Percentiles rank a stretch among this genome's conserved stretches.
Evolutionary conservation across 2,797 vertebrate species (phyloP).

Genomic region (Gila robusta): DNA sequence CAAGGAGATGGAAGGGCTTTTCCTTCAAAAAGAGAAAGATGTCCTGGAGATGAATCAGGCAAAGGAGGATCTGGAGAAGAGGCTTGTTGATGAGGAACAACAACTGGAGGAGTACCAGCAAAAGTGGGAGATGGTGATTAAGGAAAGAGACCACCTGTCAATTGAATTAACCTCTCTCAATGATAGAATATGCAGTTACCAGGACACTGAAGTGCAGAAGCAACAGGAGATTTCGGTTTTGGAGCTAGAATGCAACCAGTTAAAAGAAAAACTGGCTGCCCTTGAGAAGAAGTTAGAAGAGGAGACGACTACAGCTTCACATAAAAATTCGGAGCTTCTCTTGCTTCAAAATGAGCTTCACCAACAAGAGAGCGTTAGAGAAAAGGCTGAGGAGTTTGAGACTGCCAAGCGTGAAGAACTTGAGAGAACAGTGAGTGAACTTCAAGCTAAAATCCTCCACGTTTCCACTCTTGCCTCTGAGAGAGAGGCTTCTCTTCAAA

Average conservation of each 20-base stretch:
- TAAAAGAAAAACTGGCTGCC: slow-evolving; percentile 47
- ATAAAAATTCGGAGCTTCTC: slow-evolving; percentile 38
- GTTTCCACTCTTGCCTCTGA: slow-evolving; percentile 39
- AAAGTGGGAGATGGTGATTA: slow-evolving; percentile 57
- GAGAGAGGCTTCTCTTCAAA: slow-evolving; percentile 42
- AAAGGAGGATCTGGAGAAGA: slow-evolving; percentile 14
- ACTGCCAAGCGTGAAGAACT: slow-evolving; percentile 33
- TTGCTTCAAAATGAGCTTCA: slow-evolving; percentile 49
- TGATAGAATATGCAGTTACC: slow-evolving; percentile 22
- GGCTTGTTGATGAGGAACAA: slow-evolving; percentile 9
- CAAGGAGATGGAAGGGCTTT: slow-evolving; percentile 15
- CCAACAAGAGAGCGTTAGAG: slow-evolving; percentile 44
- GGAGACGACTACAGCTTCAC: slow-evolving; percentile 18
- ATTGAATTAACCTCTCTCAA: slow-evolving; percentile 53
- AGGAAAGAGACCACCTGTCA: slow-evolving; percentile 48
- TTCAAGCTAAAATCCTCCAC: slow-evolving; percentile 46
- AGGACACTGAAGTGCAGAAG: slow-evolving; percentile 5
- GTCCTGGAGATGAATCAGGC: not conserved
- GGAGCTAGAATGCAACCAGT: slow-evolving; percentile 7
- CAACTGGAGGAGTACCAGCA: slow-evolving; percentile 7
- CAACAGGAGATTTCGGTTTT: slow-evolving; percentile 25
- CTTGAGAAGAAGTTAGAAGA: slow-evolving; percentile 52
- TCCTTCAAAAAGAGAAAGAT: slow-evolving; percentile 25
- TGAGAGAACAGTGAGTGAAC: slow-evolving; percentile 36
- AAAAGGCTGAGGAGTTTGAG: slow-evolving; percentile 39